Evolutionary conservation across 2,113 vertebrate species (phyloP), one percentile per base, ranked within the genome.

Genomic region (Thunnus thynnus): DNA sequence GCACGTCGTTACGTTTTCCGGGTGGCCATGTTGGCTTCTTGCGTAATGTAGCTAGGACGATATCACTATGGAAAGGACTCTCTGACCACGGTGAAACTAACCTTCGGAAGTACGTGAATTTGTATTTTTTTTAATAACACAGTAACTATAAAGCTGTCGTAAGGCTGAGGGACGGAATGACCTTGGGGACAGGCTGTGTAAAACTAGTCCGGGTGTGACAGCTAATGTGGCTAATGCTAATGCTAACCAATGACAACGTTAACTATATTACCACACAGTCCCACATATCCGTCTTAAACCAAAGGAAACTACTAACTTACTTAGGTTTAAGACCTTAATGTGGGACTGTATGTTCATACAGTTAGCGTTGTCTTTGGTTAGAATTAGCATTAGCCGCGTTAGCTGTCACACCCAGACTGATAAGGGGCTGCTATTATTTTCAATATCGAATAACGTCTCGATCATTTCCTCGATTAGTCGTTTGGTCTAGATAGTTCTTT

Each of bases 341-440:
- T 9, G 7, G 36, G 36, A 9, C 1, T 41, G 7, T 41, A 6
- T 41, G 7, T 41, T 41, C 6, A 41, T 41, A 41, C 27, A 41
- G 14, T 10, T 17, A 20, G 2, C 1, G 27, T 60, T 81, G 85
- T 70, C 63, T 16, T 72, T 13, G 10, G 56, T 56, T 65, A 76
- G 78, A 82, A 70, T 82, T 72, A 82, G 78, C 84, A 70, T 82
- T 72, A 82, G 86, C 82, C n/a, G 56, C 56, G 9, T 69, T 67
- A 67, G 56, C 76, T 20, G 41, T 68, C 71, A 80, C 65, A 27
- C 73, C 55, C 78, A 4, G n/a, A 44, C 3, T 36, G 36, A 36
- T 9, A 30, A 30, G 22, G 1, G 27, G 4, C 27, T 30, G 4
- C 32, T 4, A 36, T 7, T 41, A 41, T 41, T 41, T 9, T 9